Base-by-base conservation (phyloP, 2,888 invertebrate species). In the Drosophila ezoana region DNA sequence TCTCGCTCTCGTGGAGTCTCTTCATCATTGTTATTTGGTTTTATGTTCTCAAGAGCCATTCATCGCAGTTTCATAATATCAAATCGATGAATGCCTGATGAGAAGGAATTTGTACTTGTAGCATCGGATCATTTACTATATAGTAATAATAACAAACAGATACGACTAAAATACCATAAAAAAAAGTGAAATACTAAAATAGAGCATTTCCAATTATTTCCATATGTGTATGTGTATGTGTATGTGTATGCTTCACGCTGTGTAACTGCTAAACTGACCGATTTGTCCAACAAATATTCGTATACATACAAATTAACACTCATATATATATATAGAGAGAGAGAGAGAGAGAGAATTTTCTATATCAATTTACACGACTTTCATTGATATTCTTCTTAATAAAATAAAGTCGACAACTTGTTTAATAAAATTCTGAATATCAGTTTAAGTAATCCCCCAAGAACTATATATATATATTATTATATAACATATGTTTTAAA, bases 341-440 rank as follows among this genome's bases (percentile, higher is more conserved):
- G 28, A 45, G 49, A 37, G 57, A 74, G 57, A 35, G 56, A 78
- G 77, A 71, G 49, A 51, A 72, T 71, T 81, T 81, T 81, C 76
- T 70, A 79, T 79, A 81, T 77, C 77, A 81, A 77, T 78, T 81
- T 68, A 71, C 80, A 71, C 63, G 54, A 79, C 65, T 66, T 77
- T 38, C 47, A 52, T 60, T 53, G 56, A 43, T 68, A 68, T 75
- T 74, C 62, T 54, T 62, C 67, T 54, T 54, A 66, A 49, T 66
- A 40, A 66, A 61, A 44, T 59, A 52, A 72, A 57, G 57, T 61
- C 65, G 48, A 48, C 20, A 53, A 40, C 33, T 33, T 51, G 37
- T 40, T 65, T 53, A 14, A 23, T 13, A 23, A 40, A 16, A 32
- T 65, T 67, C 67, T 10, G 18, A 57, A 72, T 57, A 67, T 58